Base-by-base conservation (phyloP, 1,140 invertebrate genomes). In the Chionoecetes opilio region DNA sequence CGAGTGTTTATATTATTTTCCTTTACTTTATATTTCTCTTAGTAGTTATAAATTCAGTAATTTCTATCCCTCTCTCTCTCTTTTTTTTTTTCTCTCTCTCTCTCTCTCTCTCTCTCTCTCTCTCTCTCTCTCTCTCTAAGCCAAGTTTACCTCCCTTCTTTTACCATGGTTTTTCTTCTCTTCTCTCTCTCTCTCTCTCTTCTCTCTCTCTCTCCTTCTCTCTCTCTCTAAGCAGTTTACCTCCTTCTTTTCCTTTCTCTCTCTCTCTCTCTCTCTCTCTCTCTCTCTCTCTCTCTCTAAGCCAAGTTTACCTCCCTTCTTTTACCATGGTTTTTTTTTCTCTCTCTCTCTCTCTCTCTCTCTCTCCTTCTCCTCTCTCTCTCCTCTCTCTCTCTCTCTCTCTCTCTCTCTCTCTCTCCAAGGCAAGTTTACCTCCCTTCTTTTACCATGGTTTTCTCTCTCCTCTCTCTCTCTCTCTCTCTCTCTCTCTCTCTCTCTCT, bases 71-170 rank as follows among this genome's bases (percentile, higher is more conserved):
- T 11, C 46, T 53, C 46, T 53, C 46, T 53, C 46, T 17, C 46
- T 53, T 53, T 53, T 17, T 14, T 53, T 9, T 53, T 6, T 17
- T 53, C 46, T 53, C 46, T 53, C 46, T 53, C 46, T 53, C 46
- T 53, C 46, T 53, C 63, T 75, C 63, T 75, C 63, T 75, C 63
- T 75, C 63, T 75, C 63, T 75, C 63, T 75, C 63, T 75, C 63
- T 75, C 63, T 75, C 63, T 75, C 63, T 75, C 63, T 75, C 63
- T 75, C 63, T 75, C 63, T 75, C 26, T 75, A 5, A 8, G 41
- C 5, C 41, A 46, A 5, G 41, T 46, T 14, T 46, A 46, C 14
- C 46, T 53, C 46, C 21, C 9, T n/a, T 41, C 38, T 41, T 11
- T 41, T 11, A 6, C 38, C 29, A 31, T 31, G 31, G 3, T 0